These are phyloP conservation scores for Drosophila murphyi DNA, from an alignment of 1,140 invertebrate genomes.

Conservation along the genomic window DNA sequence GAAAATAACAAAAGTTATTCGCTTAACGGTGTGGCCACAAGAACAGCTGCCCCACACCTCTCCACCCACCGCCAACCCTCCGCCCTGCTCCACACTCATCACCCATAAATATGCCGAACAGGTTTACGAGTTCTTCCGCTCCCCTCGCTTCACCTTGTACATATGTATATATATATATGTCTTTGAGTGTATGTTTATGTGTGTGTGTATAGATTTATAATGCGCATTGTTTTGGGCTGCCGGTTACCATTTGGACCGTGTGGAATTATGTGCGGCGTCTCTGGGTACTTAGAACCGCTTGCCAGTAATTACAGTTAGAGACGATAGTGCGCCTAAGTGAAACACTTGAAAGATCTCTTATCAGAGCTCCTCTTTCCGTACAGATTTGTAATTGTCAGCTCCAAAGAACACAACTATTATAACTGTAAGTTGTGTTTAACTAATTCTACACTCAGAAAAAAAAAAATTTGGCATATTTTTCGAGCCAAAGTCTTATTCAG, in stretches of 20 bases:
- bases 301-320: constrained; percentile 54
- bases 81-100: background rate
- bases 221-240: constrained; percentile 67
- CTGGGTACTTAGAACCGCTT: constrained; percentile 49
- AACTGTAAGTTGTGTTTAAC: no score
- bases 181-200: no score
- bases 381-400: constrained; percentile 14
- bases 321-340: constrained; percentile 43
- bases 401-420: background rate
- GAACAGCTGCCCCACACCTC: background rate
- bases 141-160: constrained; percentile 13
- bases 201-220: constrained; percentile 56
- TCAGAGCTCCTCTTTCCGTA: background rate
- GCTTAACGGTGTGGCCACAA: constrained; percentile 42
- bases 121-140: constrained; percentile 43
- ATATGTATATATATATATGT: background rate
- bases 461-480: no score
- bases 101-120: constrained; percentile 67
- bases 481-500: no score
- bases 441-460: no score
- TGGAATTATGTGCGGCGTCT: constrained; percentile 5
- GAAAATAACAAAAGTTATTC: constrained; percentile 63
- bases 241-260: constrained; percentile 74
- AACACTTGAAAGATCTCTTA: constrained; percentile 43
- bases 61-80: background rate